These are phyloP conservation scores for Clusia tigrina DNA, from an alignment of 2,888 invertebrate genomes.

Conservation along the genomic window DNA sequence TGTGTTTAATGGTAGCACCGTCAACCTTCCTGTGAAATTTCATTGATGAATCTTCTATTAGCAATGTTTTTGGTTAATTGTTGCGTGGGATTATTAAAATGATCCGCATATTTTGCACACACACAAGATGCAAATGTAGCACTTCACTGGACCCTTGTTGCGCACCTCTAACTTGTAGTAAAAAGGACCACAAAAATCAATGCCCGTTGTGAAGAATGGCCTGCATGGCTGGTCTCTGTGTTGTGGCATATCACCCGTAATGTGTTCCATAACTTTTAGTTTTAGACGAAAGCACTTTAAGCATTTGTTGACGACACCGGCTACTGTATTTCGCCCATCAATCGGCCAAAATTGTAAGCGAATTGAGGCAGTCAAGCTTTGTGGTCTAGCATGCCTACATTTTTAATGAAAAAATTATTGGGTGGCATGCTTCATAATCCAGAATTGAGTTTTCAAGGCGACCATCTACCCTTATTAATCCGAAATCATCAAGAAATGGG, in stretches of 20 bases:
- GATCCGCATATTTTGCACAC: no score
- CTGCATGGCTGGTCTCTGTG: conserved; percentile 7
- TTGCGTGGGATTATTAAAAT: no score
- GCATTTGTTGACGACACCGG: conserved; percentile 18
- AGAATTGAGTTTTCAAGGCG: conserved; percentile 25
- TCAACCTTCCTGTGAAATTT: no score
- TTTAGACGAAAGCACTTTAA: conserved; percentile 20
- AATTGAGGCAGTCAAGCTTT: not conserved
- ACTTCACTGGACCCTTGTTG: conserved; percentile 16
- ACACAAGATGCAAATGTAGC: conserved; percentile 31
- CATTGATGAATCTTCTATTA: no score
- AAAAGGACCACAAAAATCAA: conserved; percentile 27
- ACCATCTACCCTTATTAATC: conserved; percentile 26
- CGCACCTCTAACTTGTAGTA: conserved; percentile 23
- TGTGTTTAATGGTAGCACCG: no score
- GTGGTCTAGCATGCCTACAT: conserved; percentile 25
- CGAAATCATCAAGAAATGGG: conserved; percentile 26
- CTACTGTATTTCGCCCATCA: conserved; percentile 24
- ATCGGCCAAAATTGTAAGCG: conserved; percentile 32
- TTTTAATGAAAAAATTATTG: conserved; percentile 22
- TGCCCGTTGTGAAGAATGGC: conserved; percentile 25
- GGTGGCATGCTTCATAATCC: conserved; percentile 24
- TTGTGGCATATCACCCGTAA: conserved; percentile 28
- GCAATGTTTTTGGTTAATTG: no score
- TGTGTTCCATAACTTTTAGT: conserved; percentile 11